Conservation (phyloP, 2,888 invertebrate species). For the Catocala fraxini region DNA sequence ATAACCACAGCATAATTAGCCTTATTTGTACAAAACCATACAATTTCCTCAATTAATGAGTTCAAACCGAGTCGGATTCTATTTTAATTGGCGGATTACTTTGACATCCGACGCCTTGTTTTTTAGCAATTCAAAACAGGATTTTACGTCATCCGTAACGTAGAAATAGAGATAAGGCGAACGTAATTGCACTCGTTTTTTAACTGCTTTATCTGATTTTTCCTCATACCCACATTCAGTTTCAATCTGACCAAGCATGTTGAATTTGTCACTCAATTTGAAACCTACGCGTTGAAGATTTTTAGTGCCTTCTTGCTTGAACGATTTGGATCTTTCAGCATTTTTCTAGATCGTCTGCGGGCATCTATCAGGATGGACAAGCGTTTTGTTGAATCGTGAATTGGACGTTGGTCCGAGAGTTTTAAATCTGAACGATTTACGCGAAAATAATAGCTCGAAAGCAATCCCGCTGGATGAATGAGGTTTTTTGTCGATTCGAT, state of each 20-base stretch:
- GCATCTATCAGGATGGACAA: slow-evolving; percentile 84
- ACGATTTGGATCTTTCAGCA: slow-evolving; percentile 28
- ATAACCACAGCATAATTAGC: slow-evolving; percentile 32
- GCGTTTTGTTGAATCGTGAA: slow-evolving; percentile 83
- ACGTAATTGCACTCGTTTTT: slow-evolving; percentile 85
- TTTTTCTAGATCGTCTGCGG: slow-evolving; percentile 63
- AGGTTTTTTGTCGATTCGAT: slow-evolving; percentile 56
- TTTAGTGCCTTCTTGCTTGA: slow-evolving; percentile 47
- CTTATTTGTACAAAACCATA: slow-evolving; percentile 31
- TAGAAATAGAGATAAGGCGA: slow-evolving; percentile 73
- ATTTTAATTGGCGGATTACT: slow-evolving; percentile 80
- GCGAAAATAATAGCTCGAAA: slow-evolving; percentile 76
- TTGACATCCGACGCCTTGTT: slow-evolving; percentile 70
- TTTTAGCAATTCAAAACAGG: slow-evolving; percentile 70
- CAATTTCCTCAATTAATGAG: slow-evolving; percentile 56
- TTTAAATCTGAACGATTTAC: slow-evolving; percentile 83
- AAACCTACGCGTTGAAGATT: slow-evolving; percentile 12
- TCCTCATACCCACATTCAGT: slow-evolving; percentile 61
- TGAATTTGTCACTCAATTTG: slow-evolving; percentile 39
- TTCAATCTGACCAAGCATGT: slow-evolving; percentile 64
- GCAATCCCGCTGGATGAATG: slow-evolving; percentile 66
- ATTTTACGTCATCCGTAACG: slow-evolving; percentile 63
- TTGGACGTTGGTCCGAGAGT: slow-evolving; percentile 76
- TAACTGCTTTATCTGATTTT: slow-evolving; percentile 82
- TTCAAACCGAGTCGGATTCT: slow-evolving; percentile 61